Evolutionary conservation across 2,113 vertebrate genomes (phyloP).

Genomic region (Sporophila hypoxantha): DNA sequence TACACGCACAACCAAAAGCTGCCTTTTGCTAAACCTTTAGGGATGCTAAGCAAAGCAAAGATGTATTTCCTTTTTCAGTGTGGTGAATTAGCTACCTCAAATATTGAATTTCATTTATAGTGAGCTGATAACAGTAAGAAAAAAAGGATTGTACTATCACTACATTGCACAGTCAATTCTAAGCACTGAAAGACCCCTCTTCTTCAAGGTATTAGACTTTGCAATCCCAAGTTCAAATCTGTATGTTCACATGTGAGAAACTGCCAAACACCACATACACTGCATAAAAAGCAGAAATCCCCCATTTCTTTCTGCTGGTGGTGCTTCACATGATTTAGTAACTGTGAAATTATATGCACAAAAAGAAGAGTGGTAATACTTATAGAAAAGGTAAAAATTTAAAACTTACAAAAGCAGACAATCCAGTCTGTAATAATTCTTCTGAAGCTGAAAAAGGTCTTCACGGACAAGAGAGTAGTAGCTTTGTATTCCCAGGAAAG

Average conservation of each 20-base stretch:
- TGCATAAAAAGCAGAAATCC: not conserved
- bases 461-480: not conserved
- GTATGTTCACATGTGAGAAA: not conserved
- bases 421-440: not conserved
- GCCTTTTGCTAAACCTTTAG: not conserved
- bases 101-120: not conserved
- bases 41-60: not conserved
- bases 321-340: not conserved
- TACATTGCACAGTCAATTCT: not conserved
- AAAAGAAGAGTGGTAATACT: not conserved
- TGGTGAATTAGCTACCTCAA: not conserved
- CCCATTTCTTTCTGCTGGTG: not conserved
- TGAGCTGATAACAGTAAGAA: not conserved
- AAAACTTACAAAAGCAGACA: not conserved
- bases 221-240: not conserved
- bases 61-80: not conserved
- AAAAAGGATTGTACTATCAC: not conserved
- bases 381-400: not conserved
- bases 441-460: not conserved
- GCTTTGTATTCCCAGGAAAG: not conserved
- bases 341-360: not conserved
- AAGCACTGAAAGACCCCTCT: not conserved
- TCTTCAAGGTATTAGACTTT: not conserved
- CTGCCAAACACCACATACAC: not conserved
- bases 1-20: not conserved